Base-by-base conservation (phyloP, 2,113 vertebrate species). In the Epinephelus cyanopodus region DNA sequence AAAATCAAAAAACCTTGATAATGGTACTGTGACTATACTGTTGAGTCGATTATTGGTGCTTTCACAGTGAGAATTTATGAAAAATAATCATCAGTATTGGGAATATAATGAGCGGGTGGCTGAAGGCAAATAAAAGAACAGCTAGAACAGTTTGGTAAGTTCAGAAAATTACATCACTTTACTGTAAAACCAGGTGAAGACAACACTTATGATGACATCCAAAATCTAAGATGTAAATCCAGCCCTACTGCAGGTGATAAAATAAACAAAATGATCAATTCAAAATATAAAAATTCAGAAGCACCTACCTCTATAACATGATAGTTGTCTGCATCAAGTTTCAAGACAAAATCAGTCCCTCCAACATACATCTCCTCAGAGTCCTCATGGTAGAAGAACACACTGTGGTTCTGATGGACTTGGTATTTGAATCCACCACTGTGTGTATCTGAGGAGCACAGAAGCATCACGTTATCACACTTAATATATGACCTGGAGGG, bases 341-440 rank as follows among this genome's bases (percentile, higher is more conserved):
- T 82, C 0, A 91, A 62, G 0, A 95, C 90, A 83, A 78, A 69
- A 33, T 93, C 83, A 5, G 64, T 80, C 1, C 89, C 92, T 21
- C 95, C 95, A 2, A 95, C 60, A 29, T 92, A 93, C 12, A 95
- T 50, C 23, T 88, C 89, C 1, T 69, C 85, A 1, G 79, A 85
- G 8, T 84, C 87, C 1, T 89, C 87, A 3, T 80, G 12, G 53
- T 90, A 90, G 19, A 77, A 92, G 1, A 95, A 77, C 1, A 96
- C 91, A 0, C 72, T 94, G 64, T 93, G 81, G 2, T 83, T 92
- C 56, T 94, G 92, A 42, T 27, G 0, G 3, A 23, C 56, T 2
- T 19, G 9, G 42, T 94, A 93, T 2, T 18, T 1, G 56, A 91
- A 52, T 10, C 1, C 82, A 25, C 6, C 27, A 6, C 3, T 61